Evolutionary conservation across 2,797 vertebrate genomes (phyloP).

Genomic region (Eutrigla gurnardus): DNA sequence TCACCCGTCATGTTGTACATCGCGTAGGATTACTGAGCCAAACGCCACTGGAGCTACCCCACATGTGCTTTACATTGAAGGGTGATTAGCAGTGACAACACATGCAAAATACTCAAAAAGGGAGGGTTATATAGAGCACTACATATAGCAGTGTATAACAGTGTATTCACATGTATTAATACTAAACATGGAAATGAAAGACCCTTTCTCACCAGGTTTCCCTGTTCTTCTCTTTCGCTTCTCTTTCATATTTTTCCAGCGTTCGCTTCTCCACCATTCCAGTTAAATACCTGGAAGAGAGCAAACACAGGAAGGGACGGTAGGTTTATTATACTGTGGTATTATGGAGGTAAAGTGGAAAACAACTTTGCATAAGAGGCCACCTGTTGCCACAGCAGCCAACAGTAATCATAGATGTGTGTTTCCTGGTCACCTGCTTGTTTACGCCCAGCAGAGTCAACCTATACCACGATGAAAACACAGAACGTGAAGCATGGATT

Average conservation of each 20-base stretch:
- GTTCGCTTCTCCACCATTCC: constrained; percentile 99
- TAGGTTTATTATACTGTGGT: not conserved
- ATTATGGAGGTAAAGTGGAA: not conserved
- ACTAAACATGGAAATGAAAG: too few species aligned
- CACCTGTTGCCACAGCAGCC: not conserved
- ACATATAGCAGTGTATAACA: not conserved
- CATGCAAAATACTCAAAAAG: too few species aligned
- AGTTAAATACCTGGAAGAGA: constrained; percentile 91
- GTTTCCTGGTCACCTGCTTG: too few species aligned
- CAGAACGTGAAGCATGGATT: not conserved
- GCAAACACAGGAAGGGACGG: not conserved
- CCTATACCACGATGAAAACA: not conserved
- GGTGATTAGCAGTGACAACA: too few species aligned
- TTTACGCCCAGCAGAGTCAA: too few species aligned
- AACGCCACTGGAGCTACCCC: not conserved
- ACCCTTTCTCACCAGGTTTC: constrained; percentile 92
- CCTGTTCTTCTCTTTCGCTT: constrained; percentile 99
- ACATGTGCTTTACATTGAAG: too few species aligned
- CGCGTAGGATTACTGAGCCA: not conserved
- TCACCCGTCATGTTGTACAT: not conserved
- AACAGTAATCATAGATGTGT: not conserved
- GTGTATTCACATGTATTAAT: not conserved
- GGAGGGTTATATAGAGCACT: too few species aligned
- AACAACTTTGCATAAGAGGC: not conserved
- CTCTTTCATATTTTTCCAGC: constrained; percentile 98